Base-by-base conservation (phyloP, 2,113 vertebrate genomes). In the Mesitornis unicolor region DNA sequence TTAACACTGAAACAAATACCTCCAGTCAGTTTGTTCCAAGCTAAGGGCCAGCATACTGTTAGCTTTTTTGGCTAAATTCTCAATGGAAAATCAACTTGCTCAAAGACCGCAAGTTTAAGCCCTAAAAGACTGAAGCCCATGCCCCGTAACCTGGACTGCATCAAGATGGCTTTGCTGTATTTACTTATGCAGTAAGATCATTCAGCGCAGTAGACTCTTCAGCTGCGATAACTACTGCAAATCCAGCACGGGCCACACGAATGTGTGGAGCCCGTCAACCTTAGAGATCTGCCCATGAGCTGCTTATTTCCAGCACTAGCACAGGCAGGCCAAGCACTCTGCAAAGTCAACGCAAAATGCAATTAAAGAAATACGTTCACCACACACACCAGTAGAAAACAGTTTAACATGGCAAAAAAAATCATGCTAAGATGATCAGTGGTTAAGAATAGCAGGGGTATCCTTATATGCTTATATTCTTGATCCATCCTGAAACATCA, bases 51-150 rank as follows among this genome's bases (percentile, higher is more conserved):
- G 54, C 45, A 84, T 29, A 47, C 78, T 65, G 67, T 61, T 60
- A 43, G 29, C 10, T 65, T 87, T 94, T 73, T 94, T 53, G 28
- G 40, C 53, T 57, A 79, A 79, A 76, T 53, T 78, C 61, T 89
- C 36, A 63, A 36, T 43, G 40, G 57, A 57, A 87, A 91, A 81
- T 94, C 81, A 84, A 13, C 36, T 81, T 70, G 42, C 59, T 50
- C 21, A 51, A 88, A 94, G 64, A 89, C n/a, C 1, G 0, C 64
- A 92, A 86, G 68, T 61, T 67, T 48, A 70, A 93, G 17, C 57
- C 68, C 48, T 60, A 7, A 35, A 91, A 73, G 48, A 48, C 61
- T 29, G 36, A 82, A 89, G 63, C 14, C 57, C 26, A 25, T 6
- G n/a, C 40, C 40, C 65, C 43, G 48, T 35, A 68, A 48, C 53